Evolutionary conservation across 92 coral and sea anemone genomes (phyloP).

Genomic region (Blastomussa wellsi): DNA sequence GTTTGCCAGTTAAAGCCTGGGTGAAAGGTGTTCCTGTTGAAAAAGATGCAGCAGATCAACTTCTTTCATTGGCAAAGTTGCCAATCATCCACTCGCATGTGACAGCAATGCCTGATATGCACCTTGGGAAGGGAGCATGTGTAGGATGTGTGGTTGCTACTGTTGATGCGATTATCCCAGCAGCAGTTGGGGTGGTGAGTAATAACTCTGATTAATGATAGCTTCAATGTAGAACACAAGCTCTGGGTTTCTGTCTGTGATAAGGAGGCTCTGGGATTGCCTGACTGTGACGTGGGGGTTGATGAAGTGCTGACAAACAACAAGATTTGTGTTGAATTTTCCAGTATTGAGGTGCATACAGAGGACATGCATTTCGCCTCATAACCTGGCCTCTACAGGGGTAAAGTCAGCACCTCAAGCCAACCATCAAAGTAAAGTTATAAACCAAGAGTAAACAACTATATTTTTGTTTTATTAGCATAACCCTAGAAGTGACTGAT

Average conservation of each 20-base stretch:
- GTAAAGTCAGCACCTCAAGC: no score
- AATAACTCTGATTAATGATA: not conserved
- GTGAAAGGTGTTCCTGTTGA: slow-evolving; percentile 77
- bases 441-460: no score
- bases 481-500: not conserved
- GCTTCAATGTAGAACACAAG: not conserved
- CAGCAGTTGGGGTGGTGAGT: slow-evolving; percentile 84
- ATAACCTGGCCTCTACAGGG: no score
- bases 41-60: slow-evolving; percentile 71
- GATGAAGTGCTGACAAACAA: no score
- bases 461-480: not conserved
- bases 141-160: slow-evolving; percentile 87
- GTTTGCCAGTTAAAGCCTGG: slow-evolving; percentile 81
- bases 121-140: slow-evolving; percentile 86
- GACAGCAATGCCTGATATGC: slow-evolving; percentile 91
- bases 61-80: slow-evolving; percentile 65
- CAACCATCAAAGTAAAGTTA: no score
- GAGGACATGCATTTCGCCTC: no score
- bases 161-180: slow-evolving; percentile 74
- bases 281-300: no score
- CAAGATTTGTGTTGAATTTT: no score
- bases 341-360: no score
- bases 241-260: not conserved
- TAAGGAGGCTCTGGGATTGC: no score
- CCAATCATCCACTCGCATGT: slow-evolving; percentile 88